Evolutionary conservation across 2,797 vertebrate species (phyloP).

Genomic region (Leucoraja ocellata): DNA sequence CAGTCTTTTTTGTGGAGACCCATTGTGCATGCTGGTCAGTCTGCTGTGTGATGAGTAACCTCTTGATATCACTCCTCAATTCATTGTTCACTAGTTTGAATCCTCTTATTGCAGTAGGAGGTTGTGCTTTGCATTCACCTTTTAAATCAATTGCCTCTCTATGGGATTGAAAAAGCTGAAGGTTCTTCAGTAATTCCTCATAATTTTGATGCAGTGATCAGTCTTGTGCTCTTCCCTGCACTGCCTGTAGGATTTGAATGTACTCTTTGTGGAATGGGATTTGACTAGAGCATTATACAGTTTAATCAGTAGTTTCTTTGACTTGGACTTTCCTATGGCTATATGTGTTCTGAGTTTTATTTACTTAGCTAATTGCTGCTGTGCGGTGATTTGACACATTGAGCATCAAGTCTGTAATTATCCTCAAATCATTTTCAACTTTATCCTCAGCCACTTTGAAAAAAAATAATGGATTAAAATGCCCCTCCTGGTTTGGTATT

Average conservation of each 20-base stretch:
- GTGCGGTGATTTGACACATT: neutral
- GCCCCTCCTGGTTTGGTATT: neutral
- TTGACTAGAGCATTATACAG: neutral
- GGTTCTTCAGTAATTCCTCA: neutral
- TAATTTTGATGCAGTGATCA: no score
- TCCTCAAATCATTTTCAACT: neutral
- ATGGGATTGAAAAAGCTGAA: neutral
- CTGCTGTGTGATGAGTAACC: neutral
- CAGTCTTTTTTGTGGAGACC: neutral
- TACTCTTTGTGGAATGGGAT: neutral
- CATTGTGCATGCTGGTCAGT: neutral
- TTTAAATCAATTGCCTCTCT: neutral
- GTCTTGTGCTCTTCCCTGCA: neutral
- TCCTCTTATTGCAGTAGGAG: neutral
- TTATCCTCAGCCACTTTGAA: neutral
- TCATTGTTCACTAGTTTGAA: neutral
- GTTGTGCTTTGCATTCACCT: neutral
- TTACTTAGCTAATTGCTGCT: constrained; percentile 3
- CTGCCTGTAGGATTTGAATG: neutral
- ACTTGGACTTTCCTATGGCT: neutral
- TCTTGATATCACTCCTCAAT: neutral
- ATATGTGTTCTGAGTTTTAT: neutral
- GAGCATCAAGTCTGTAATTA: neutral
- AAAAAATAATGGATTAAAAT: neutral
- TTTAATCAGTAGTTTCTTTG: neutral